phyloP scores from a whole-genome alignment of 2,888 invertebrate species.

The Leptopilina drosophilae region DNA sequence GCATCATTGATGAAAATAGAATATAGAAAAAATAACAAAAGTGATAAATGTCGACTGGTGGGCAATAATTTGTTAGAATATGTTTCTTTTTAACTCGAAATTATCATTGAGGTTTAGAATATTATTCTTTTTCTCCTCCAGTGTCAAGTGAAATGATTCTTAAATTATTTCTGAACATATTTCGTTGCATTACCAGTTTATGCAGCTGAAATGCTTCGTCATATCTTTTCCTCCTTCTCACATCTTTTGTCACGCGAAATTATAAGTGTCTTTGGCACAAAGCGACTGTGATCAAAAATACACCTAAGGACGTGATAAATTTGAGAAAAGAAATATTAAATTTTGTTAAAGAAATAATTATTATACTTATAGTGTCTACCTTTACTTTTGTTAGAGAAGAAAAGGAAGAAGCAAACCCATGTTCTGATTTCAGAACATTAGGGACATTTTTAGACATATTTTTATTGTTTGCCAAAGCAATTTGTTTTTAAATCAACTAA shows the following conservation, averaged over 20 bases:
- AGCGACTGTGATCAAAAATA: constrained; percentile 5
- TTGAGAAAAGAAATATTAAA: not conserved
- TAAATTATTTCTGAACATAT: constrained; percentile 6
- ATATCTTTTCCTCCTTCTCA: not conserved
- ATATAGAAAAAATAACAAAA: not conserved
- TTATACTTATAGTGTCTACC: no score
- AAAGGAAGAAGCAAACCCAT: no score
- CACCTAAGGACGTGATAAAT: not conserved
- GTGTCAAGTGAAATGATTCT: not conserved
- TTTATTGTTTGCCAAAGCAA: no score
- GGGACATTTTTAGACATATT: no score
- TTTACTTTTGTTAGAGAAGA: no score
- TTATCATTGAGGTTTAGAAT: constrained; percentile 1
- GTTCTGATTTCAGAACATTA: no score
- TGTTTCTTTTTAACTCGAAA: not conserved
- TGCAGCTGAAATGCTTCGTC: constrained; percentile 13
- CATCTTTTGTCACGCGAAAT: constrained; percentile 4
- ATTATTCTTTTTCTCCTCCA: not conserved
- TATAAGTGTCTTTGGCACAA: not conserved
- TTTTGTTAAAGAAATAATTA: no score
- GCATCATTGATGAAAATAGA: constrained; percentile 16
- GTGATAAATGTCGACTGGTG: not conserved
- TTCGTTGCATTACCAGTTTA: constrained; percentile 4
- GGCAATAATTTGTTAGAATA: not conserved
- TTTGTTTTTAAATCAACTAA: no score